A percentile compares a stretch with the other conserved stretches of the same genome.
phyloP scores from a whole-genome alignment of 2,797 vertebrate genomes.

The Sandelia bainsii region DNA sequence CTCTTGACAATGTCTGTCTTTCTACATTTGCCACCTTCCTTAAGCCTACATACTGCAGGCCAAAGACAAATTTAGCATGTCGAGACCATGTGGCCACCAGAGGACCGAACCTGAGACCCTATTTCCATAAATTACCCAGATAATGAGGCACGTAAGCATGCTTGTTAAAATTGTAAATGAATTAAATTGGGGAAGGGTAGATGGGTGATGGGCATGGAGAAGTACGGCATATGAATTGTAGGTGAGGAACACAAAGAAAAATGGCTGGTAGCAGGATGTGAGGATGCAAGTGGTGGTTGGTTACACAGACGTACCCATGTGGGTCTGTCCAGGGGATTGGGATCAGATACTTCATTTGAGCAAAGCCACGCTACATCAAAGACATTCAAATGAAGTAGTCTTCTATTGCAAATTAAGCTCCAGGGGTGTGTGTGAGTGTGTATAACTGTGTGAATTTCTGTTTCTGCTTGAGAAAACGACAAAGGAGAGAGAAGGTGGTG shows the following conservation, averaged over 20 bases:
- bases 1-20: background rate
- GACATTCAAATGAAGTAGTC: constrained; percentile 82
- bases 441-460: constrained; percentile 31
- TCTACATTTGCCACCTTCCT: constrained; percentile 15
- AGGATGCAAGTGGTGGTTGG: constrained; percentile 53
- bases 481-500: constrained; percentile 35
- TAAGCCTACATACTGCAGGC: constrained; percentile 24
- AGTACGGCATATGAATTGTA: constrained; percentile 24
- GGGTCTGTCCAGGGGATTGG: constrained; percentile 77
- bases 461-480: constrained; percentile 52
- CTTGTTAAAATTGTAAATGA: constrained; percentile 85
- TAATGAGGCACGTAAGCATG: constrained; percentile 78
- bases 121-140: constrained; percentile 86
- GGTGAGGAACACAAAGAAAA: constrained; percentile 56
- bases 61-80: constrained; percentile 58
- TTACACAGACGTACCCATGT: constrained; percentile 70
- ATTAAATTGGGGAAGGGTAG: constrained; percentile 53
- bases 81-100: constrained; percentile 61
- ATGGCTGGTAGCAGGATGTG: constrained; percentile 32
- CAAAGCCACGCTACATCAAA: constrained; percentile 81
- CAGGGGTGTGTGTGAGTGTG: constrained; percentile 60
- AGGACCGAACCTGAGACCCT: constrained; percentile 69
- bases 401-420: constrained; percentile 81
- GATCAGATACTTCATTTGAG: constrained; percentile 83
- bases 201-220: constrained; percentile 31